Percentiles rank a stretch among this genome's conserved stretches.
phyloP scores from a whole-genome alignment of 2,888 invertebrate genomes.

The Leptinotarsa haldemani region DNA sequence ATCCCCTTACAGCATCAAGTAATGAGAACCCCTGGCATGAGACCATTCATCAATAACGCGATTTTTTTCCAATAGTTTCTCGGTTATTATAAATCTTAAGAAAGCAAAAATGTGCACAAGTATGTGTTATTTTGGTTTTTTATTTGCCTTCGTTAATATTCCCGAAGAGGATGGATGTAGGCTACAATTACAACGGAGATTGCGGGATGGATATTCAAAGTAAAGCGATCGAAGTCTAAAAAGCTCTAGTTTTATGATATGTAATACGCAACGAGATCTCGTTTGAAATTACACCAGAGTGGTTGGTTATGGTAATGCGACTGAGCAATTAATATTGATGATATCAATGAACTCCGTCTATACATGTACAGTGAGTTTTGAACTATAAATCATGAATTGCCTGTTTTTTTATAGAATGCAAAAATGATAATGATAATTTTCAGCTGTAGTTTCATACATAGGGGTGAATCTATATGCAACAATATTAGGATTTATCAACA shows the following conservation, averaged over 20 bases:
- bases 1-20: not conserved
- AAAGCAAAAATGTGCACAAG: not conserved
- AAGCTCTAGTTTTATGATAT: slow-evolving; percentile 1
- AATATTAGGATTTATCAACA: too few relatives aligned
- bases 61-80: not conserved
- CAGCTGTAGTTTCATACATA: too few relatives aligned
- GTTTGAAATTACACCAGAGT: slow-evolving; percentile 10
- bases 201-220: slow-evolving; percentile 16
- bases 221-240: slow-evolving; percentile 16
- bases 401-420: too few relatives aligned
- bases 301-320: slow-evolving; percentile 17
- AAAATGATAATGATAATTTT: too few relatives aligned
- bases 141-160: not conserved
- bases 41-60: not conserved
- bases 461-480: too few relatives aligned
- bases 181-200: slow-evolving; percentile 20
- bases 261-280: slow-evolving; percentile 8
- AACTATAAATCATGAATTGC: not conserved
- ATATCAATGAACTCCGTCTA: slow-evolving; percentile 5
- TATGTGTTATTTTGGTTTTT: not conserved
- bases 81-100: slow-evolving; percentile 1
- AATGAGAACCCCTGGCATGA: not conserved
- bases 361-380: not conserved
- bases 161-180: slow-evolving; percentile 8
- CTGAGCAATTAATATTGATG: slow-evolving; percentile 20